phyloP scores from a whole-genome alignment of 2,888 invertebrate genomes.

The Nasonia oneida region DNA sequence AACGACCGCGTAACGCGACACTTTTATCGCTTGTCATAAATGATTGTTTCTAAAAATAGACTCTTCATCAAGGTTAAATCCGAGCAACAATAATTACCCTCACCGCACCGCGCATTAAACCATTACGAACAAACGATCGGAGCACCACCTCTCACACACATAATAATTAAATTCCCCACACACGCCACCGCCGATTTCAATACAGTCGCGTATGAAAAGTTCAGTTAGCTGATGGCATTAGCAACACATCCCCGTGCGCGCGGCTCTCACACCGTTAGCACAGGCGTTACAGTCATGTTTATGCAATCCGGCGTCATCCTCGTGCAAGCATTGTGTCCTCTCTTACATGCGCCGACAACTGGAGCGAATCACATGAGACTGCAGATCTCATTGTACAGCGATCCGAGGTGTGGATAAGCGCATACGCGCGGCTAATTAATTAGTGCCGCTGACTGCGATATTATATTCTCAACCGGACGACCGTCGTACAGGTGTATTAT shows the following conservation, averaged over 20 bases:
- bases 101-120: neutral
- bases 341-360: slow-evolving; percentile 13
- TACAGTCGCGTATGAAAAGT: neutral
- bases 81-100: neutral
- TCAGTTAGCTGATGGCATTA: neutral
- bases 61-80: neutral
- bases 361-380: slow-evolving; percentile 50
- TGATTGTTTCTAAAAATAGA: neutral
- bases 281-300: slow-evolving; percentile 22
- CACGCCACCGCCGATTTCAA: neutral
- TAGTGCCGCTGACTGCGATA: slow-evolving; percentile 30
- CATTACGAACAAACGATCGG: neutral
- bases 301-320: slow-evolving; percentile 35
- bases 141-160: neutral
- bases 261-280: slow-evolving; percentile 3
- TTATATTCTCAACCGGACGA: neutral
- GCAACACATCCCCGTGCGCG: neutral
- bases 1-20: neutral
- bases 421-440: slow-evolving; percentile 36
- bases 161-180: slow-evolving; percentile 2
- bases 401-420: neutral
- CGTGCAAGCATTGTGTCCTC: slow-evolving; percentile 9
- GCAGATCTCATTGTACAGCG: slow-evolving; percentile 39
- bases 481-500: neutral
- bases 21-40: neutral